Percentiles rank a stretch among this genome's conserved stretches.
These are phyloP conservation scores for Tenthredo distinguenda DNA, from an alignment of 2,888 invertebrate genomes.

Conservation along the genomic window DNA sequence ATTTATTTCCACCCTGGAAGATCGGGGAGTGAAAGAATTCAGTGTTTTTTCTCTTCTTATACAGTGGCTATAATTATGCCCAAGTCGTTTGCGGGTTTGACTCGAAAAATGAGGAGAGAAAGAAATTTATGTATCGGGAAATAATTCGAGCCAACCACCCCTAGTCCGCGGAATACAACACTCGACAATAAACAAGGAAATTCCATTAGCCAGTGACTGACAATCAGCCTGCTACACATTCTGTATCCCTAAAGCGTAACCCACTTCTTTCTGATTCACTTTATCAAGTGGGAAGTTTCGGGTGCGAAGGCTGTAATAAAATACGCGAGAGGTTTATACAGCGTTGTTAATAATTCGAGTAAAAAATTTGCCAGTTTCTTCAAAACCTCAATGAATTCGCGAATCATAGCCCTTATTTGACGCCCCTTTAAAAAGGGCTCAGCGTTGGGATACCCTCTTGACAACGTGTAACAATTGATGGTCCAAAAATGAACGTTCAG, in stretches of 20 bases:
- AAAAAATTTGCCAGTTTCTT: background rate
- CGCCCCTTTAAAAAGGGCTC: background rate
- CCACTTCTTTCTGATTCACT: background rate
- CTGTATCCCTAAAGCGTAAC: background rate
- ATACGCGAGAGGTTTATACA: background rate
- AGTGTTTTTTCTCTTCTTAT: no score
- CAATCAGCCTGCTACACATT: conserved; percentile 17
- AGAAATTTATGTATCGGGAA: background rate
- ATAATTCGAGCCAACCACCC: background rate
- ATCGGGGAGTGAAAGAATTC: background rate
- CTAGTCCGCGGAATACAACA: background rate
- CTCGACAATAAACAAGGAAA: conserved; percentile 29
- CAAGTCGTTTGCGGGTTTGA: background rate
- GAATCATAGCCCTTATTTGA: background rate
- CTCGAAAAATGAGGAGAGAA: background rate
- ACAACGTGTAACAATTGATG: background rate
- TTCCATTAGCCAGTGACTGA: conserved; percentile 40
- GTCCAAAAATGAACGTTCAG: conserved; percentile 24
- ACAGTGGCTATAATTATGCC: no score
- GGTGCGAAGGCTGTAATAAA: no score
- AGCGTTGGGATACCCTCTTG: background rate
- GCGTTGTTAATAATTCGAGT: background rate
- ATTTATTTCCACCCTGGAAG: background rate
- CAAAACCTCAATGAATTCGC: background rate
- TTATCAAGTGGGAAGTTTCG: background rate